Evolutionary conservation across 1,140 invertebrate species (phyloP), one percentile per base, ranked within the genome.

Genomic region (Mercenaria mercenaria): DNA sequence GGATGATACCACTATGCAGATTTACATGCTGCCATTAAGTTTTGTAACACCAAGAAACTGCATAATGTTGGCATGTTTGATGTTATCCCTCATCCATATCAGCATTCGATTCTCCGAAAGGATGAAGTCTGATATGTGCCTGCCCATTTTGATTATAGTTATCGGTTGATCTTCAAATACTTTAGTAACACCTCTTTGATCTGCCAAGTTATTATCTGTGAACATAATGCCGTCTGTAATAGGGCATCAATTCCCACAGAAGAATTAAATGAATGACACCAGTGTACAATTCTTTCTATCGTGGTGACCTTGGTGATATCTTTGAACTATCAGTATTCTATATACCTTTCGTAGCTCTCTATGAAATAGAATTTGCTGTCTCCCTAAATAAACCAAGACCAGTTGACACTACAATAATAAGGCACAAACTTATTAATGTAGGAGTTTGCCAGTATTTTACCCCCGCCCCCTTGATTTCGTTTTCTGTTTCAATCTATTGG

Each of bases 21-120:
- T 79, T 79, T 91, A 92, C 39, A 86, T 81, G 26, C 83, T 84
- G 2, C 18, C 29, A 37, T 92, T 85, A 15, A 93, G 26, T 29
- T 93, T 77, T 26, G 93, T 92, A 13, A 95, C 81, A 15, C 94
- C 95, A 85, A 91, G 91, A 59, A 95, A 94, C 23, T 83, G 56
- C n/a, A 93, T 87, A 18, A 95, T 47, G 88, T 93, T 94, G 3
- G 37, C 32, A 61, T 95, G 93, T 32, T 91, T 74, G 18, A 95
- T 76, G 10, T 52, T 47, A 43, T 94, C 91, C 20, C 91, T 74
- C 91, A 94, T 91, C 91, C 92, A 92, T 41, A 95, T 81, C 89
- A 95, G 83, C 20, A 43, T 34, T 59, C 72, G 26, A 87, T 84
- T 92, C 92, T 52, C 91, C 88, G 18, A 64, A 20, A 69, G 43